Conservation (phyloP, 1,140 invertebrate species). For the Macrostomum lignano region DNA sequence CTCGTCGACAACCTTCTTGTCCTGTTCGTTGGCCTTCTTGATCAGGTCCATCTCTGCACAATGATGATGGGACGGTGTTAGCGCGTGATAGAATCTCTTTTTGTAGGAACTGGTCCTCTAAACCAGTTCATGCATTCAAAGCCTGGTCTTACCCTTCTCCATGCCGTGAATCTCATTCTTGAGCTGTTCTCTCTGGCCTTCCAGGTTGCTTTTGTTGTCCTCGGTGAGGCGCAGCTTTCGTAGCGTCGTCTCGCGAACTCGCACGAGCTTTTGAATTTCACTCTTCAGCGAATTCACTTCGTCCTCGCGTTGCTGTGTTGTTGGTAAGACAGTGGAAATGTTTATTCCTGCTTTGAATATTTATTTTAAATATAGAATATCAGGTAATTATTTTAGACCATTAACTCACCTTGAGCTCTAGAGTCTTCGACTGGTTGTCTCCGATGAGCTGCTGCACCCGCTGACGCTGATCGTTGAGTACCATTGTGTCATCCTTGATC, state of each 20-base stretch:
- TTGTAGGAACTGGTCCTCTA: too few relatives aligned
- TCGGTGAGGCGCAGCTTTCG: slow-evolving; percentile 21
- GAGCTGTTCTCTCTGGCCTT: slow-evolving; percentile 21
- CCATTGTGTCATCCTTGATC: neutral
- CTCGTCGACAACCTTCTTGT: slow-evolving; percentile 25
- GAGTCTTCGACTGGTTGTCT: slow-evolving; percentile 23
- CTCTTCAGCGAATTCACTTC: slow-evolving; percentile 21
- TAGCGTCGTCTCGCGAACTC: slow-evolving; percentile 20
- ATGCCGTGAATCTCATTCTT: slow-evolving; percentile 21
- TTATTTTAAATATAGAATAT: neutral
- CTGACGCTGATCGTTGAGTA: neutral
- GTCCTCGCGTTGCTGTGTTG: slow-evolving; percentile 22
- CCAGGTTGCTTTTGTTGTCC: slow-evolving; percentile 23
- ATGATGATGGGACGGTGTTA: too few relatives aligned
- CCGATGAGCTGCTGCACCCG: slow-evolving; percentile 14
- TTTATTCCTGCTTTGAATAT: slow-evolving; percentile 8
- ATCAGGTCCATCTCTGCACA: slow-evolving; percentile 22
- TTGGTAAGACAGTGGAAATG: slow-evolving; percentile 3
- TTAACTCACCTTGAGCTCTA: slow-evolving; percentile 14
- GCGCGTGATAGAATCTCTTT: too few relatives aligned
- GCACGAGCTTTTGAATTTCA: slow-evolving; percentile 20
- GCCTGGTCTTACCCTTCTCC: too few relatives aligned
- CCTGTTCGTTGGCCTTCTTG: slow-evolving; percentile 21
- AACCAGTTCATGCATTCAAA: too few relatives aligned
- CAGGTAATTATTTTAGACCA: neutral